A percentile compares a stretch with the other conserved stretches of the same genome.
Evolutionary conservation across 2,888 invertebrate genomes (phyloP).

Genomic region (Phragmatobia fuliginosa): DNA sequence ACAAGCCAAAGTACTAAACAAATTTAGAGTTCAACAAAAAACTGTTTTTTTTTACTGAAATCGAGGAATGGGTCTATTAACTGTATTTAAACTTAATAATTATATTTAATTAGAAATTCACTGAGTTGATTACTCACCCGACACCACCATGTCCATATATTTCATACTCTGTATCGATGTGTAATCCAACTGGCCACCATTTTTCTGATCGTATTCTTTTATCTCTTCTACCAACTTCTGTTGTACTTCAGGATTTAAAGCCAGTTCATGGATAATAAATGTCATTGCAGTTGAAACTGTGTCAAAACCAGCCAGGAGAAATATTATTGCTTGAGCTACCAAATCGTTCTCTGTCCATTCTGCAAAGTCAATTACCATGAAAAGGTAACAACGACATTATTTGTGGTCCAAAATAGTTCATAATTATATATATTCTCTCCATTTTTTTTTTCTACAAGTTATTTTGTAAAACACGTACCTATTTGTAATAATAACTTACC

Average conservation of each 20-base stretch:
- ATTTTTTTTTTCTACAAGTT: too few relatives aligned
- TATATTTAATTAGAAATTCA: neutral
- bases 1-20: too few relatives aligned
- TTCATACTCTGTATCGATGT: conserved; percentile 58
- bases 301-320: conserved; percentile 70
- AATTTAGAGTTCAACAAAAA: too few relatives aligned
- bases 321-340: conserved; percentile 63
- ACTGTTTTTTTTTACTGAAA: too few relatives aligned
- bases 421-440: neutral
- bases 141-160: conserved; percentile 83
- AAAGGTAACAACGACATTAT: neutral
- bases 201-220: conserved; percentile 54
- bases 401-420: neutral
- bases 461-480: neutral
- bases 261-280: conserved; percentile 64
- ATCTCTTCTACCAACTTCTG: conserved; percentile 64
- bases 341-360: conserved; percentile 61
- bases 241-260: conserved; percentile 65
- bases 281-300: conserved; percentile 61
- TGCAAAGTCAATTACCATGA: conserved; percentile 12
- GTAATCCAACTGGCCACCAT: conserved; percentile 78
- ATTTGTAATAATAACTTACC: conserved; percentile 47
- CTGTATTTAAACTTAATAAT: neutral
- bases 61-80: neutral
- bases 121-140: conserved; percentile 51